Evolutionary conservation across 2,113 vertebrate genomes (phyloP).

Genomic region (Illadopsis cleaveri): DNA sequence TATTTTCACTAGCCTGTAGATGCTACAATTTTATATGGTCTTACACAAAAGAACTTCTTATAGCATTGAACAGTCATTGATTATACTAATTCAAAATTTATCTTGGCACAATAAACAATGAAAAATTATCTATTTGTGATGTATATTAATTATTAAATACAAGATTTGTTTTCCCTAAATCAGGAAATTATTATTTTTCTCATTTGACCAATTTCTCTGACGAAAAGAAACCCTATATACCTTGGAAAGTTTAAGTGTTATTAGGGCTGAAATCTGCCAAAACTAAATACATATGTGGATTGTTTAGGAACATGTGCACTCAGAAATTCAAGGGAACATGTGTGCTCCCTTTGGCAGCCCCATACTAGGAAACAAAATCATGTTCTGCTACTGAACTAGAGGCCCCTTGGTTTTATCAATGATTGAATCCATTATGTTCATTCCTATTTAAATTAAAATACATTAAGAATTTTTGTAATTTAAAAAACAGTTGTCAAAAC

Average conservation of each 20-base stretch:
- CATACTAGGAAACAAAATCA: not conserved
- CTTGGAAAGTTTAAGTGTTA: not conserved
- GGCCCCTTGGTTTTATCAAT: not conserved
- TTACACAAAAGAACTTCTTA: not conserved
- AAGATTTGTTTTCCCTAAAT: not conserved
- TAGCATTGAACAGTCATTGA: not conserved
- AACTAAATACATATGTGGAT: not conserved
- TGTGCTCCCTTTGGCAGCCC: not conserved
- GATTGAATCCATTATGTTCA: not conserved
- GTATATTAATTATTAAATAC: not conserved
- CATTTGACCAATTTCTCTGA: not conserved
- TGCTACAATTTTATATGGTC: not conserved
- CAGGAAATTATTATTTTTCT: not conserved
- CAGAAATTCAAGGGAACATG: not conserved
- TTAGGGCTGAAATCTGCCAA: not conserved
- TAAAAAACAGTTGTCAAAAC: not conserved
- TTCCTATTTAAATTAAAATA: not conserved
- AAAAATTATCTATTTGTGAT: not conserved
- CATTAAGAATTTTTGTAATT: not conserved
- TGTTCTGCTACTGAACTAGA: not conserved
- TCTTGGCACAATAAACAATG: not conserved
- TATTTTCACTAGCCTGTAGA: not conserved
- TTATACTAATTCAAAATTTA: not conserved
- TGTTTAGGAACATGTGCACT: not conserved
- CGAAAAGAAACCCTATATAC: fast-evolving